These are phyloP conservation scores for Eclectus roratus DNA, from an alignment of 2,113 vertebrate species.

Conservation along the genomic window DNA sequence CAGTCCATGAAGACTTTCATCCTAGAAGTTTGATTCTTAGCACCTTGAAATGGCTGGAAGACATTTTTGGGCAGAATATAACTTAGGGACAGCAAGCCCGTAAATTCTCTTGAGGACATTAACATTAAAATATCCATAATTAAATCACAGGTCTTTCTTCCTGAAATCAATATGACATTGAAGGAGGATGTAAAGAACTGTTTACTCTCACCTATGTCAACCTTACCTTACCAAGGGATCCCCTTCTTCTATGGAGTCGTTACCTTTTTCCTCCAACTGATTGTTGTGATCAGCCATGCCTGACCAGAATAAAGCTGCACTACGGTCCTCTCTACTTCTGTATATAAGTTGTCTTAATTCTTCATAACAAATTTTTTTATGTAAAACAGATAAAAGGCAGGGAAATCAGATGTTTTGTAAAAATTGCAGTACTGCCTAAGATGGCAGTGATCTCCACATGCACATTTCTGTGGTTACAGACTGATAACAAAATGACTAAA, in stretches of 20 bases:
- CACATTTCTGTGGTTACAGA: neutral
- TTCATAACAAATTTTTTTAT: neutral
- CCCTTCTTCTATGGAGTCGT: neutral
- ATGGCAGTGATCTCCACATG: neutral
- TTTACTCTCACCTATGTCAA: neutral
- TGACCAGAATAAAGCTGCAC: neutral
- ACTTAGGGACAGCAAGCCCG: neutral
- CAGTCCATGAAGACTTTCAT: neutral
- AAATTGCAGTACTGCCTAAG: neutral
- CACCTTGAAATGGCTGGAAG: neutral
- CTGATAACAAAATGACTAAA: conserved; percentile 38
- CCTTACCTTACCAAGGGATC: neutral
- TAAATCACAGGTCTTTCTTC: neutral
- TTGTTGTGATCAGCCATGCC: neutral
- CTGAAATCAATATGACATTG: neutral
- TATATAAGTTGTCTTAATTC: neutral
- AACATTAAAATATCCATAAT: neutral
- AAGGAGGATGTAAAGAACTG: neutral
- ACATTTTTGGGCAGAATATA: neutral
- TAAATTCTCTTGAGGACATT: neutral
- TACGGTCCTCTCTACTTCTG: neutral
- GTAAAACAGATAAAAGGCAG: neutral
- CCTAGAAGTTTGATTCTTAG: neutral
- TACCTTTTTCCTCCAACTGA: neutral
- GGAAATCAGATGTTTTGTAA: neutral